Percentiles rank a stretch among this genome's conserved stretches.
These are phyloP conservation scores for Heliconius hortense DNA, from an alignment of 2,888 invertebrate species.

Conservation along the genomic window DNA sequence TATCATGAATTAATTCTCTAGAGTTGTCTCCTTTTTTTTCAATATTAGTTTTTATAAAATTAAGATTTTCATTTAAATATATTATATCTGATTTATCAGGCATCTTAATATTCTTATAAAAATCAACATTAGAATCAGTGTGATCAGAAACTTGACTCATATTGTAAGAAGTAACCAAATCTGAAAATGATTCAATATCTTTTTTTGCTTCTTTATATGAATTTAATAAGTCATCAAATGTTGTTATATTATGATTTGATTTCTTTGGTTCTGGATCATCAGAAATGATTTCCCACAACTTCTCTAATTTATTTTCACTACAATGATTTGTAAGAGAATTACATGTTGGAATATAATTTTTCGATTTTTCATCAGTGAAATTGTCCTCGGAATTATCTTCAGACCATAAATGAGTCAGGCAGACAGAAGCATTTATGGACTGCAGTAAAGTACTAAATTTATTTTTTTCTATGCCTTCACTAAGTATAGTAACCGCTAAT, in stretches of 20 bases:
- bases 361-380: not conserved
- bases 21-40: not conserved
- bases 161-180: constrained; percentile 57
- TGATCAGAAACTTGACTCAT: constrained; percentile 26
- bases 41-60: constrained; percentile 22
- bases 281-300: constrained; percentile 53
- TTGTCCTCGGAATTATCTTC: constrained; percentile 43
- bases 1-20: not conserved
- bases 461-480: constrained; percentile 84
- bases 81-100: constrained; percentile 25
- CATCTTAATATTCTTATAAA: constrained; percentile 32
- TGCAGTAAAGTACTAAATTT: constrained; percentile 82
- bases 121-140: constrained; percentile 2
- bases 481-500: constrained; percentile 87
- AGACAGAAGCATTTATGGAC: constrained; percentile 73
- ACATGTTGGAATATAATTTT: not conserved
- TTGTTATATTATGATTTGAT: constrained; percentile 42
- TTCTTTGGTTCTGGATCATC: constrained; percentile 30
- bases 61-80: constrained; percentile 26
- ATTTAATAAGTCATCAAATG: constrained; percentile 51
- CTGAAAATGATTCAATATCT: constrained; percentile 54
- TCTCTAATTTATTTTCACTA: constrained; percentile 42
- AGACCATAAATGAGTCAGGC: constrained; percentile 59
- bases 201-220: constrained; percentile 49
- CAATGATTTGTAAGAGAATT: constrained; percentile 33